Conservation (phyloP, 2,888 invertebrate genomes). For the Chesias legatella region DNA sequence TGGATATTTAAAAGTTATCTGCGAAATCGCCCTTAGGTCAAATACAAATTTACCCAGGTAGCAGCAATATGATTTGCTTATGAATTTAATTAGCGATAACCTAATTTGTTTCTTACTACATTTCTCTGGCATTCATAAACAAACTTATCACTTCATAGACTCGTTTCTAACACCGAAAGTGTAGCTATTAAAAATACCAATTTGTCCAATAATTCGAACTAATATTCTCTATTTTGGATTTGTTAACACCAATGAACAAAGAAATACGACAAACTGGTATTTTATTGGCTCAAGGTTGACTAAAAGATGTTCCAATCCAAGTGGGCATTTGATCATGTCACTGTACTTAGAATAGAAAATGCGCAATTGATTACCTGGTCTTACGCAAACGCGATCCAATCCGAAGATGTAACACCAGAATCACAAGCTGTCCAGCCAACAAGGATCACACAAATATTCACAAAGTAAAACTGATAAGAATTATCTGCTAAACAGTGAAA, state of each 20-base stretch:
- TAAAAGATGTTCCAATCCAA: constrained; percentile 50
- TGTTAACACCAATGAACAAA: constrained; percentile 44
- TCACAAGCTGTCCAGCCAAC: constrained; percentile 41
- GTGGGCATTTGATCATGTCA: constrained; percentile 54
- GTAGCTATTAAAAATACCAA: background rate
- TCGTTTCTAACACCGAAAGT: constrained; percentile 1
- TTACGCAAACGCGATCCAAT: constrained; percentile 25
- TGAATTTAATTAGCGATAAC: background rate
- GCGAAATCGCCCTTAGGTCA: too few species aligned
- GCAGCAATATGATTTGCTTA: too few species aligned
- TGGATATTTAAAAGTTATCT: too few species aligned
- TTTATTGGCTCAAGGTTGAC: constrained; percentile 68
- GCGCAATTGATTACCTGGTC: constrained; percentile 67
- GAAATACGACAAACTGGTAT: constrained; percentile 48
- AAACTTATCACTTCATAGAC: background rate
- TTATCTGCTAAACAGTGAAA: constrained; percentile 58
- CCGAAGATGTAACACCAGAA: constrained; percentile 41
- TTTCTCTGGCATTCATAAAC: constrained; percentile 9
- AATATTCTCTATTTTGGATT: background rate
- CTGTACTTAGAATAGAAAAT: constrained; percentile 42
- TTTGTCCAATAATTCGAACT: background rate
- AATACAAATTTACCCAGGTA: too few species aligned
- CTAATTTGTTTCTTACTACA: constrained; percentile 5
- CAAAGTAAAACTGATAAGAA: constrained; percentile 45
- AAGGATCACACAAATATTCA: constrained; percentile 46